These are phyloP conservation scores for Anneissia japonica DNA, from an alignment of 35 echinoderm and acorn worm genomes.

Conservation along the genomic window DNA sequence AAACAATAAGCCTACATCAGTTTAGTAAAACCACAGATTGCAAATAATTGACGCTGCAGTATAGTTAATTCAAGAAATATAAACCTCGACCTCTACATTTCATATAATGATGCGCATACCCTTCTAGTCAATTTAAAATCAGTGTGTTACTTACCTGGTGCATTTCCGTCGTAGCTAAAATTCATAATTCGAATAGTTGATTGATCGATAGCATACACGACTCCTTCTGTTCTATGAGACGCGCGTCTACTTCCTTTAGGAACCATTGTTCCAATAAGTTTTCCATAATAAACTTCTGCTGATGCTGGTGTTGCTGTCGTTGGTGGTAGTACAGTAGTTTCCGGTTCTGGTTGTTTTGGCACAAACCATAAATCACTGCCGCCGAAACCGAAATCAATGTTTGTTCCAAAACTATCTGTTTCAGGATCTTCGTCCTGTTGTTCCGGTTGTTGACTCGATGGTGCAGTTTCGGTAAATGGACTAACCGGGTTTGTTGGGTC, in stretches of 20 bases:
- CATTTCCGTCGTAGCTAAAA: neutral
- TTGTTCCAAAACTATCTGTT: no score
- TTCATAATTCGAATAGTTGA: neutral
- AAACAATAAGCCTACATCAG: no score
- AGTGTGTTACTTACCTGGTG: neutral
- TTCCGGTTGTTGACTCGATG: no score
- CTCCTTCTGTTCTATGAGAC: neutral
- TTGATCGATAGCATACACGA: neutral
- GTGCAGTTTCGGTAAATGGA: no score
- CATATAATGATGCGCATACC: no score
- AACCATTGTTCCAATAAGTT: neutral
- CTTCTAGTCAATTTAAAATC: no score
- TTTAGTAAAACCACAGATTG: no score
- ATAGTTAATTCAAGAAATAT: no score
- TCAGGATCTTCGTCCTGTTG: no score
- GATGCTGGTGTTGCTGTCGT: neutral
- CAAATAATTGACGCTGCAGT: no score
- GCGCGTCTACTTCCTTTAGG: neutral
- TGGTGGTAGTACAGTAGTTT: neutral
- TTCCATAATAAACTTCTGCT: neutral
- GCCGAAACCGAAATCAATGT: neutral
- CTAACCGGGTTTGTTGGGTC: no score
- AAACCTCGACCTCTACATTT: no score
- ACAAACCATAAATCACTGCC: neutral
- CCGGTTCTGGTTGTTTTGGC: neutral